Base-by-base conservation (phyloP, 2,113 vertebrate species). In the Trematocara nigrifrons region DNA sequence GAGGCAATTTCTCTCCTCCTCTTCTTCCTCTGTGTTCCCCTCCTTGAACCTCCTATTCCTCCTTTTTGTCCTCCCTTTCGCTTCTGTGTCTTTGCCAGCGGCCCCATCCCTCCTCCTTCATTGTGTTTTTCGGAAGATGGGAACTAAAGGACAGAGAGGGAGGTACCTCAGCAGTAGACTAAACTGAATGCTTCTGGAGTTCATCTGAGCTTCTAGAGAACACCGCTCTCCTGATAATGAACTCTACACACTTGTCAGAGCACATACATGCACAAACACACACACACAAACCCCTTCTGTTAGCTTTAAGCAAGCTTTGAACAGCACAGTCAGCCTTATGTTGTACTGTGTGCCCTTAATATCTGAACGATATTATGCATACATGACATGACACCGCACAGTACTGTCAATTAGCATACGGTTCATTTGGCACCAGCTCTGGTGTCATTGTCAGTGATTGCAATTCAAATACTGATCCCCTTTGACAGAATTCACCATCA, bases 1-100 rank as follows among this genome's bases (percentile, higher is more conserved):
- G 93, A 94, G 94, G 95, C 89, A 89, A 95, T 94, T 89, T 90
- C 86, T 93, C 92, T 89, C 89, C 92, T 89, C 88, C 87, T 93
- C 66, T 81, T 86, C 82, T 83, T 89, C 79, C 84, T 88, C 71
- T 90, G 86, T 79, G 86, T 87, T 86, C 53, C 87, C 91, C 86
- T 91, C 88, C 85, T 86, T 89, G 86, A 94, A 90, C 93, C 87
- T 89, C 86, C 87, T 53, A 77, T 82, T 81, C 90, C 88, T 92
- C 80, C 77, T 91, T 89, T 93, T 91, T 92, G 86, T 91, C 79
- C 90, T 89, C 74, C 51, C 33, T 83, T 88, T 82, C 35, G 40
- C 86, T 83, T 80, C 83, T 47, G 79, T 86, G 82, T 76, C 51
- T 81, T n/a, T 90, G 87, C 89, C 91, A 90, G 66, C 45, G 53